These are phyloP conservation scores for Ceratina australensis DNA, from an alignment of 1,140 invertebrate genomes.

Conservation along the genomic window DNA sequence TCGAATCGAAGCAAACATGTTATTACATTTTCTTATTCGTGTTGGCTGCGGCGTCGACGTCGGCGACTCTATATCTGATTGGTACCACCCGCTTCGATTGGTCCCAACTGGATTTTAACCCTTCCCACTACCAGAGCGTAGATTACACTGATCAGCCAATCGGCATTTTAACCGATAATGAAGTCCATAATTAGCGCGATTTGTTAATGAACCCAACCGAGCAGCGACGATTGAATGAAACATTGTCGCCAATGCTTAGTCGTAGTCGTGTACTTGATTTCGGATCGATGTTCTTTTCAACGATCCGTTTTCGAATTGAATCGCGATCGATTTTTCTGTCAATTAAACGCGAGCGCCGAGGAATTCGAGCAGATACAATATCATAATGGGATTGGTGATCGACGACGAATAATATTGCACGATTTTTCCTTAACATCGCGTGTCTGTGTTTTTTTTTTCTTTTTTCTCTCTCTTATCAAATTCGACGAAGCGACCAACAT, in stretches of 20 bases:
- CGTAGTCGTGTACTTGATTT: conserved; percentile 48
- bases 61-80: conserved; percentile 67
- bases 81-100: conserved; percentile 62
- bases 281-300: conserved; percentile 22
- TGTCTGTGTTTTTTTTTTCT: not conserved
- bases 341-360: not conserved
- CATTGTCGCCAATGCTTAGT: conserved; percentile 54
- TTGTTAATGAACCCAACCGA: conserved; percentile 71
- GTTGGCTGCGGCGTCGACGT: not conserved
- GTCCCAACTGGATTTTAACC: conserved; percentile 60
- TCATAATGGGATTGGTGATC: not conserved
- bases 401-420: not conserved
- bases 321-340: conserved; percentile 10
- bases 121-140: conserved; percentile 63
- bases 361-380: not conserved
- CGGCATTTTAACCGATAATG: conserved; percentile 68
- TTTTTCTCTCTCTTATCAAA: too few relatives aligned
- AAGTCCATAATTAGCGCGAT: conserved; percentile 75
- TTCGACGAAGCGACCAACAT: not conserved
- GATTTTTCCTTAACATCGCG: not conserved
- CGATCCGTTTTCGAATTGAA: conserved; percentile 6
- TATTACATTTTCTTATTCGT: conserved; percentile 65
- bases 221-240: conserved; percentile 66
- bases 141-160: conserved; percentile 63
- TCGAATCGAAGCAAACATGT: conserved; percentile 68